A percentile compares a stretch with the other conserved stretches of the same genome.
Evolutionary conservation across 2,113 vertebrate species (phyloP).

Genomic region (Mesoclemmys tuberculata): DNA sequence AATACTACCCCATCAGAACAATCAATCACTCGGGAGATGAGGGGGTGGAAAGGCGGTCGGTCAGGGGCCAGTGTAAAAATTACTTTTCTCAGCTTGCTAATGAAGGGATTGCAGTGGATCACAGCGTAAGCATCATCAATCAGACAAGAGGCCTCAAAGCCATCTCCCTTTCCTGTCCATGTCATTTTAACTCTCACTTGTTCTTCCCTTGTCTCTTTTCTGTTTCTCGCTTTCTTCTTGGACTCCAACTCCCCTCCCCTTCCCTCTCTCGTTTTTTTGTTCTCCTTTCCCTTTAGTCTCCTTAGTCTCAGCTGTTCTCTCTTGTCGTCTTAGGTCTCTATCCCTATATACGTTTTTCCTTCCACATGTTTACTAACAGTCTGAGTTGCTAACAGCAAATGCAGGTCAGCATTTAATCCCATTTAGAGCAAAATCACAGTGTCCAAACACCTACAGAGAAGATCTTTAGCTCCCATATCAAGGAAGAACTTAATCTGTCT

Average conservation of each 20-base stretch:
- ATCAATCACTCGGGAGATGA: slow-evolving; percentile 52
- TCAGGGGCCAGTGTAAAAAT: slow-evolving; percentile 54
- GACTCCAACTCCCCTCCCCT: background rate
- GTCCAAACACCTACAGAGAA: background rate
- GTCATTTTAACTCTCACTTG: background rate
- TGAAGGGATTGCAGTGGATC: slow-evolving; percentile 47
- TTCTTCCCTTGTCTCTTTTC: background rate
- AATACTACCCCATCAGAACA: background rate
- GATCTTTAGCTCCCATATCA: background rate
- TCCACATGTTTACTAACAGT: background rate
- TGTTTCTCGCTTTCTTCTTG: background rate
- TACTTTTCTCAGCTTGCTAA: slow-evolving; percentile 57
- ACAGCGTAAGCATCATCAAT: slow-evolving; percentile 43
- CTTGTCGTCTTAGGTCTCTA: background rate
- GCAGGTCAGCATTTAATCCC: background rate
- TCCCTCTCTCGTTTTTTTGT: background rate
- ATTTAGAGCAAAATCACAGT: background rate
- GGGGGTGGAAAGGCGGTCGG: background rate
- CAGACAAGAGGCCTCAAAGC: slow-evolving; percentile 14
- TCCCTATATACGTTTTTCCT: background rate
- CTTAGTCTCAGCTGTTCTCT: background rate
- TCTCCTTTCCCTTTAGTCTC: background rate
- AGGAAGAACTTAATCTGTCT: background rate
- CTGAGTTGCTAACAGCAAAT: background rate
- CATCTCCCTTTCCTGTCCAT: background rate